These are phyloP conservation scores for Anastatus disparis DNA, from an alignment of 1,140 invertebrate genomes.

Conservation along the genomic window DNA sequence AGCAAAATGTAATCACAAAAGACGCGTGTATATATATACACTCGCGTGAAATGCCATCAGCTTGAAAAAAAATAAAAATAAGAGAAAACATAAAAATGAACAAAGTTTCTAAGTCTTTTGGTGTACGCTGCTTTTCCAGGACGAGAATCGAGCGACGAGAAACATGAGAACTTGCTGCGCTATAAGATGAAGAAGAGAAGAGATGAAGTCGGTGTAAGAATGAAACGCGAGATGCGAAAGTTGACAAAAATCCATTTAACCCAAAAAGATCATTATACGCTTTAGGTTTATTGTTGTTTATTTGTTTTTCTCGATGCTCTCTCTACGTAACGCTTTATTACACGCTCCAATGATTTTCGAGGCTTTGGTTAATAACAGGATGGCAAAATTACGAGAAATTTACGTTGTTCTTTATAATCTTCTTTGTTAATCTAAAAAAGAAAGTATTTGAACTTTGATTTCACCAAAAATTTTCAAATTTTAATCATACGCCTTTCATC, in stretches of 20 bases:
- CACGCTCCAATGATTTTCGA: background rate
- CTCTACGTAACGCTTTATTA: background rate
- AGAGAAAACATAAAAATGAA: background rate
- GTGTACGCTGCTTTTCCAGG: too few relatives aligned
- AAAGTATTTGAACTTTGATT: too few relatives aligned
- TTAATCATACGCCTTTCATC: too few relatives aligned
- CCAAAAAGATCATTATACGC: conserved; percentile 9
- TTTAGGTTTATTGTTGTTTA: too few relatives aligned
- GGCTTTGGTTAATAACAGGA: background rate
- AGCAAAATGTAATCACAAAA: conserved; percentile 10
- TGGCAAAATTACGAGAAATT: conserved; percentile 9
- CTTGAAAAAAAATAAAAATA: background rate
- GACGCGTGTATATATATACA: too few relatives aligned
- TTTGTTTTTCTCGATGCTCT: conserved; percentile 1
- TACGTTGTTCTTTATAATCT: too few relatives aligned
- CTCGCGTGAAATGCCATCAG: background rate
- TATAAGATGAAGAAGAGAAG: too few relatives aligned
- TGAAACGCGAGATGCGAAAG: background rate
- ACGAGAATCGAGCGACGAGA: too few relatives aligned
- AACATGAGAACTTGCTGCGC: too few relatives aligned
- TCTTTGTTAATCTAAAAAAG: too few relatives aligned
- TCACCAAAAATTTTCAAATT: too few relatives aligned
- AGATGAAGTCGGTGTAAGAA: conserved; percentile 3
- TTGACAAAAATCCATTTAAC: conserved; percentile 19
- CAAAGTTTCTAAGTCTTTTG: too few relatives aligned